Evolutionary conservation across 2,113 vertebrate genomes (phyloP).

Genomic region (Ifrita kowaldi): DNA sequence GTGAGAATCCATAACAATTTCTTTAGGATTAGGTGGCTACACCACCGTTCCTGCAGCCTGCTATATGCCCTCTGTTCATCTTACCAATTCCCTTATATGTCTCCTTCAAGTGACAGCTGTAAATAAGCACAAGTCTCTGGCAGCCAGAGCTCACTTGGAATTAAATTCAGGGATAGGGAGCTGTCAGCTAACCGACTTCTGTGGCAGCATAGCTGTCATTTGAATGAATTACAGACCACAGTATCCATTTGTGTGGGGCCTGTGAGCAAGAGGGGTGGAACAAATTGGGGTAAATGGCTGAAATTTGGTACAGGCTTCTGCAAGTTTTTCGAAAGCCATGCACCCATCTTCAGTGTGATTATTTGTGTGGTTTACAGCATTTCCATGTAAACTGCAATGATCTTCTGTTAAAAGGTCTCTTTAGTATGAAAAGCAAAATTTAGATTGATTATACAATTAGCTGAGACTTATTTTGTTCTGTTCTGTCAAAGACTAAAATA

Average conservation of each 20-base stretch:
- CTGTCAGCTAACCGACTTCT: not conserved
- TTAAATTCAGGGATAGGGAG: not conserved
- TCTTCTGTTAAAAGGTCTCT: not conserved
- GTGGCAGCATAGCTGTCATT: not conserved
- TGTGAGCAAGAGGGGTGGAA: not conserved
- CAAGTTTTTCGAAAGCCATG: not conserved
- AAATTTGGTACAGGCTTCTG: not conserved
- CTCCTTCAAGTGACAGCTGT: not conserved
- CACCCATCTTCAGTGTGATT: not conserved
- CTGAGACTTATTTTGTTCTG: not conserved
- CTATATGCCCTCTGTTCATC: not conserved
- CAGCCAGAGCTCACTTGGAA: not conserved
- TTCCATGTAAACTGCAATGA: not conserved
- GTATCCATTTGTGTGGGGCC: not conserved
- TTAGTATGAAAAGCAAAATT: not conserved
- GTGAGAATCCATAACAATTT: fast-evolving
- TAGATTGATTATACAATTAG: not conserved
- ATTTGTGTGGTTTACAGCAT: not conserved
- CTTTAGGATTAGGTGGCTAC: not conserved
- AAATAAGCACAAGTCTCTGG: not conserved
- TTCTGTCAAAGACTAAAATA: not conserved
- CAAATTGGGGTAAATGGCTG: not conserved
- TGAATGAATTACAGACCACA: not conserved
- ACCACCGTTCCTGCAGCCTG: not conserved
- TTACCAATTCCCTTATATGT: not conserved